These are phyloP conservation scores for Syngnathus floridae DNA, from an alignment of 2,113 vertebrate species.

Conservation along the genomic window DNA sequence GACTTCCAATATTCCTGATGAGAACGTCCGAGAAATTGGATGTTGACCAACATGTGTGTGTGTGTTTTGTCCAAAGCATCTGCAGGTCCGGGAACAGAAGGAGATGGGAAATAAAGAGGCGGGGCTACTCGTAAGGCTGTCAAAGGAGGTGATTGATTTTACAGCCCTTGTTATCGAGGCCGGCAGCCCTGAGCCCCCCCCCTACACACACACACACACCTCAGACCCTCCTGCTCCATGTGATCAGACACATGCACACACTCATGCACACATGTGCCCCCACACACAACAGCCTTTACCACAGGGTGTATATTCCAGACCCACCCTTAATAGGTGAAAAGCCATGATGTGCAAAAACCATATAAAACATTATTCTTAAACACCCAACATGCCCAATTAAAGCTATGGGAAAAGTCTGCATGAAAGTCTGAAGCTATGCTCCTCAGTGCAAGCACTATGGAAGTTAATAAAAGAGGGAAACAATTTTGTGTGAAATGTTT, in stretches of 20 bases:
- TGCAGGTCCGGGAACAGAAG: slow-evolving; percentile 4
- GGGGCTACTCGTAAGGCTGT: slow-evolving; percentile 41
- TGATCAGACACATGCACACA: slow-evolving; percentile 16
- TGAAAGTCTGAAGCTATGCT: too few species aligned
- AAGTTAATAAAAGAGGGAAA: too few species aligned
- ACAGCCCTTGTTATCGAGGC: slow-evolving; percentile 55
- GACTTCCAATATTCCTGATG: not conserved
- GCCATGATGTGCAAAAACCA: too few species aligned
- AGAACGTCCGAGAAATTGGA: not conserved
- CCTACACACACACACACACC: slow-evolving; percentile 11
- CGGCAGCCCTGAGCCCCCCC: slow-evolving; percentile 50
- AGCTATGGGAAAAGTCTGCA: too few species aligned
- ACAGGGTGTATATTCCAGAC: too few species aligned
- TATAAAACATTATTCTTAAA: too few species aligned
- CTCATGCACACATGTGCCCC: not conserved
- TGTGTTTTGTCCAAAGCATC: not conserved
- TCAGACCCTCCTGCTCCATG: slow-evolving; percentile 1
- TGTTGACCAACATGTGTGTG: not conserved
- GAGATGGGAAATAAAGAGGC: slow-evolving; percentile 23
- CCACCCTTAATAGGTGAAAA: too few species aligned
- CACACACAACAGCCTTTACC: not conserved
- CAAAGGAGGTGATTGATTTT: slow-evolving; percentile 62
- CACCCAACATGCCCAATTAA: too few species aligned
- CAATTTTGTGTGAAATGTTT: too few species aligned
- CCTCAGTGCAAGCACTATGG: too few species aligned